Percentiles rank a stretch among this genome's conserved stretches.
These are phyloP conservation scores for Natator depressus DNA, from an alignment of 2,113 vertebrate species.

Conservation along the genomic window DNA sequence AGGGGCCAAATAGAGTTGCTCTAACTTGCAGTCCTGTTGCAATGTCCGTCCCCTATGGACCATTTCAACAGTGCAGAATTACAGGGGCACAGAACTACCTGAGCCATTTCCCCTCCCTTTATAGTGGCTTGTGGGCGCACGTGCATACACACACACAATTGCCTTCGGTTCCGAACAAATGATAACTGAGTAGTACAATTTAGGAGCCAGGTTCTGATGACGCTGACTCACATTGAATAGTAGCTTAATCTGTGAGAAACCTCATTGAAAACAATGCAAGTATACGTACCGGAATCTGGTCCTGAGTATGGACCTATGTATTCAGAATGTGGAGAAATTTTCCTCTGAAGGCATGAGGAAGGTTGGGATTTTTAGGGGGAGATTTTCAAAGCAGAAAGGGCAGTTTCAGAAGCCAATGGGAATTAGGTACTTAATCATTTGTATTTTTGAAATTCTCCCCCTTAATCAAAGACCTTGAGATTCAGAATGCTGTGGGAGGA, in stretches of 20 bases:
- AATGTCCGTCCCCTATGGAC: background rate
- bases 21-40: background rate
- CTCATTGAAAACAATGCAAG: rapidly evolving
- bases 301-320: background rate
- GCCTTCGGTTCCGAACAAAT: background rate
- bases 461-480: conserved; percentile 46
- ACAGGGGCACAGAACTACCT: background rate
- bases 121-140: too few species aligned
- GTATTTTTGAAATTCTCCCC: conserved; percentile 20
- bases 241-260: background rate
- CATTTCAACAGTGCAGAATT: background rate
- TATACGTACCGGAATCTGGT: rapidly evolving
- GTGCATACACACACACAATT: too few species aligned
- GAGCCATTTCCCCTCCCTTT: background rate
- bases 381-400: background rate
- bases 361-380: background rate
- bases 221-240: background rate
- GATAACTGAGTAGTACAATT: background rate
- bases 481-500: conserved; percentile 37
- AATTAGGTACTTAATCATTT: background rate
- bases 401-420: background rate
- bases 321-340: background rate
- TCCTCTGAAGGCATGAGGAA: background rate
- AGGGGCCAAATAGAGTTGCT: background rate
- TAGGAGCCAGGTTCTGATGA: background rate